A percentile compares a stretch with the other conserved stretches of the same genome.
These are phyloP conservation scores for Thermophis baileyi DNA, from an alignment of 2,113 vertebrate genomes.

Conservation along the genomic window DNA sequence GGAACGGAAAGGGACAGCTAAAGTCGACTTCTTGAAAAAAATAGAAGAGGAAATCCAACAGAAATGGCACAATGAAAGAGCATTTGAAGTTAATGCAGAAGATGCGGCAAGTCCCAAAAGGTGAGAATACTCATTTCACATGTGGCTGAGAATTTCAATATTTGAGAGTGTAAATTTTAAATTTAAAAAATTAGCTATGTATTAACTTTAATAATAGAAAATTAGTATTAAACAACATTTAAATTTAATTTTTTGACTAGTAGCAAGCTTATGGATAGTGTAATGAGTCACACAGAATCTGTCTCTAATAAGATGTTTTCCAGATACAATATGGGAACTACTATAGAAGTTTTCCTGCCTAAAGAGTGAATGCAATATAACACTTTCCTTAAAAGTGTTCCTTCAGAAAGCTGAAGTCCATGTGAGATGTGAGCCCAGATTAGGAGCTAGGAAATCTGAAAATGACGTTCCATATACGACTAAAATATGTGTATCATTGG, in stretches of 20 bases:
- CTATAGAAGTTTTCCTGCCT: neutral
- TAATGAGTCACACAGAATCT: neutral
- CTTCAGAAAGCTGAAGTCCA: neutral
- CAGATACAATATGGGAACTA: neutral
- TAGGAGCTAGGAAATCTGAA: neutral
- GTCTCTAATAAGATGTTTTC: neutral
- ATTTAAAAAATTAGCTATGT: neutral
- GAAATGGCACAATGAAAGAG: constrained; percentile 84
- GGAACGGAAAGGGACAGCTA: constrained; percentile 94
- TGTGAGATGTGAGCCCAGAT: neutral
- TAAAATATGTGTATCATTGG: neutral
- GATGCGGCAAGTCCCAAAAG: constrained; percentile 54
- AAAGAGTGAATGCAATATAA: neutral
- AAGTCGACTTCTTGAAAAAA: constrained; percentile 92
- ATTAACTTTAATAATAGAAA: neutral
- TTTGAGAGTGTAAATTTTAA: neutral
- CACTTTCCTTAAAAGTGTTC: neutral
- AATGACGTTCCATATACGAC: neutral
- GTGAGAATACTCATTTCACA: constrained; percentile 15
- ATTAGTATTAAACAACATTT: neutral
- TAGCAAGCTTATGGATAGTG: neutral
- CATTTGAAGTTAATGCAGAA: constrained; percentile 80
- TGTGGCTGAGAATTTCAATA: neutral
- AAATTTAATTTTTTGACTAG: neutral
- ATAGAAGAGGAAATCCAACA: constrained; percentile 89